Evolutionary conservation across 2,888 invertebrate species (phyloP).

Genomic region (Hirtodrosophila alboralis): DNA sequence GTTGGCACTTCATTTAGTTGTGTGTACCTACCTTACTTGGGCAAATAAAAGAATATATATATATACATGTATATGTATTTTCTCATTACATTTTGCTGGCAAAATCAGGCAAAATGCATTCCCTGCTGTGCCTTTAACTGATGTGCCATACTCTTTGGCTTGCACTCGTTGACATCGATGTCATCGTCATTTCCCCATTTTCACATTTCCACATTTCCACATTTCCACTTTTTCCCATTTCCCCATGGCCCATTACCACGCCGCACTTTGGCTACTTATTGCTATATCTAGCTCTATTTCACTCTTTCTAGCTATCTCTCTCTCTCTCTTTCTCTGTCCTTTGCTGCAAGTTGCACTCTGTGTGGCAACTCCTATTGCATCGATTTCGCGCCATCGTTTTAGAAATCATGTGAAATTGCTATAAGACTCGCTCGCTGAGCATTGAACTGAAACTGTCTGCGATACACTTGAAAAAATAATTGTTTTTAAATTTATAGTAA

Average conservation of each 20-base stretch:
- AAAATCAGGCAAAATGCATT: slow-evolving; percentile 35
- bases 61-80: too few species aligned
- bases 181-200: slow-evolving; percentile 35
- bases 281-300: slow-evolving; percentile 2
- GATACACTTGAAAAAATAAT: not conserved
- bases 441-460: slow-evolving; percentile 10
- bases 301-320: not conserved
- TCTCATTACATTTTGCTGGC: slow-evolving; percentile 28
- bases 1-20: slow-evolving; percentile 39
- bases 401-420: slow-evolving; percentile 45
- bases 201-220: too few species aligned
- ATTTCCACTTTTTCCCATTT: too few species aligned
- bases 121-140: slow-evolving; percentile 20
- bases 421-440: slow-evolving; percentile 23
- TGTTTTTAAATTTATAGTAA: too few species aligned
- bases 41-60: slow-evolving; percentile 49
- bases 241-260: slow-evolving; percentile 46
- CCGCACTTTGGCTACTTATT: slow-evolving; percentile 57
- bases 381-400: slow-evolving; percentile 54
- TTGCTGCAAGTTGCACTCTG: slow-evolving; percentile 23
- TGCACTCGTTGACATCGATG: slow-evolving; percentile 56
- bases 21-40: slow-evolving; percentile 30
- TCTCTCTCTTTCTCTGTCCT: not conserved
- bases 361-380: slow-evolving; percentile 26
- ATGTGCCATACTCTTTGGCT: slow-evolving; percentile 3